These are phyloP conservation scores for Stratiolaelaps scimitus DNA, from an alignment of 1,140 invertebrate genomes.

Conservation along the genomic window DNA sequence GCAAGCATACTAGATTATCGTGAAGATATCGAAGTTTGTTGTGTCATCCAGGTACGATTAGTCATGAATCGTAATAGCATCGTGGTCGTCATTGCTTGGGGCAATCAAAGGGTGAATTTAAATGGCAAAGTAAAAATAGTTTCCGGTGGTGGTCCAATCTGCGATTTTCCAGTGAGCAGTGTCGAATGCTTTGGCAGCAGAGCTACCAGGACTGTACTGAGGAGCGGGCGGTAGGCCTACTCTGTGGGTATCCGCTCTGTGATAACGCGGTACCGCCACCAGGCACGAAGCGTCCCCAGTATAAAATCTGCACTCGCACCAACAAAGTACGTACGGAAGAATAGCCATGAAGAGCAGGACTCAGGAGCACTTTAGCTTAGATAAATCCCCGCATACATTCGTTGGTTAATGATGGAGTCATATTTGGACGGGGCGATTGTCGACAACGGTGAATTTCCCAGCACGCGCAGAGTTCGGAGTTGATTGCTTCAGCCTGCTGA, in stretches of 20 bases:
- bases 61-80: too few relatives aligned
- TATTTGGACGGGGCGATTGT: too few relatives aligned
- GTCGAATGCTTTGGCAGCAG: slow-evolving; percentile 9
- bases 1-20: too few relatives aligned
- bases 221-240: neutral
- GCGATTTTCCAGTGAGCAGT: slow-evolving; percentile 17
- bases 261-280: neutral
- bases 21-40: too few relatives aligned
- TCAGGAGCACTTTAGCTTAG: neutral
- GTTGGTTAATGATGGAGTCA: neutral
- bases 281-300: neutral
- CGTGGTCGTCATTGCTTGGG: too few relatives aligned
- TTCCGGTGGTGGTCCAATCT: too few relatives aligned
- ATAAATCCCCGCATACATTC: neutral
- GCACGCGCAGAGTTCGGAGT: too few relatives aligned
- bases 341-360: neutral
- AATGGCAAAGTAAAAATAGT: too few relatives aligned
- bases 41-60: too few relatives aligned
- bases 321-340: neutral
- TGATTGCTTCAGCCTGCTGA: too few relatives aligned
- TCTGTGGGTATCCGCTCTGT: slow-evolving; percentile 9
- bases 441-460: too few relatives aligned
- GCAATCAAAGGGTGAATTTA: too few relatives aligned
- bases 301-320: neutral
- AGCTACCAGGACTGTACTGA: slow-evolving; percentile 21